A percentile compares a stretch with the other conserved stretches of the same genome.
phyloP scores from a whole-genome alignment of 2,113 vertebrate genomes.

The Eptatretus burgeri region DNA sequence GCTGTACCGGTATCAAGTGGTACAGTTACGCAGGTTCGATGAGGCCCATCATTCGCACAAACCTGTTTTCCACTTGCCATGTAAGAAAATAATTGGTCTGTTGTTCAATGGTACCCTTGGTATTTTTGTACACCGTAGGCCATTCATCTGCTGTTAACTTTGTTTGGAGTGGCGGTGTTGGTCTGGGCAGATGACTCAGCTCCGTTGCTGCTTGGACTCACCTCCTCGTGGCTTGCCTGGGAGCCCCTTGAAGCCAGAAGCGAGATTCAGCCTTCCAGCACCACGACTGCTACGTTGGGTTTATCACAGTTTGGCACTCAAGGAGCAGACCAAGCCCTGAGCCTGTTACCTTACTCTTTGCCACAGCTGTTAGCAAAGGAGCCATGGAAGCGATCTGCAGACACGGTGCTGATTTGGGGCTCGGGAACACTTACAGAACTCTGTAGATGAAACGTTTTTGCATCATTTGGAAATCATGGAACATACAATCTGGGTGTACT shows the following conservation, averaged over 20 bases:
- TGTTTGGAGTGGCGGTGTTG: slow-evolving; percentile 39
- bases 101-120: background rate
- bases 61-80: background rate
- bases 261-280: slow-evolving; percentile 11
- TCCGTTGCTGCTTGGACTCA: slow-evolving; percentile 45
- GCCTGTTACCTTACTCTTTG: slow-evolving; percentile 33
- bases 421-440: too few relatives aligned
- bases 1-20: slow-evolving; percentile 16
- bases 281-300: background rate
- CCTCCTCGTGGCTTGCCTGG: slow-evolving; percentile 34
- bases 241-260: slow-evolving; percentile 12
- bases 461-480: too few relatives aligned
- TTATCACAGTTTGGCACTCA: background rate
- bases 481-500: too few relatives aligned
- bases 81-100: background rate
- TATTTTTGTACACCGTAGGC: slow-evolving; percentile 18
- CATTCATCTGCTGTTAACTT: slow-evolving; percentile 37
- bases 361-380: slow-evolving; percentile 39
- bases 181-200: slow-evolving; percentile 44
- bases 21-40: slow-evolving; percentile 25
- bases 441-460: too few relatives aligned
- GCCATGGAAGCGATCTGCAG: slow-evolving; percentile 44
- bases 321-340: slow-evolving; percentile 18
- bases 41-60: background rate
- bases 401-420: slow-evolving; percentile 26